Conservation (phyloP, 2,797 vertebrate genomes). For the Rhinoraja longicauda region DNA sequence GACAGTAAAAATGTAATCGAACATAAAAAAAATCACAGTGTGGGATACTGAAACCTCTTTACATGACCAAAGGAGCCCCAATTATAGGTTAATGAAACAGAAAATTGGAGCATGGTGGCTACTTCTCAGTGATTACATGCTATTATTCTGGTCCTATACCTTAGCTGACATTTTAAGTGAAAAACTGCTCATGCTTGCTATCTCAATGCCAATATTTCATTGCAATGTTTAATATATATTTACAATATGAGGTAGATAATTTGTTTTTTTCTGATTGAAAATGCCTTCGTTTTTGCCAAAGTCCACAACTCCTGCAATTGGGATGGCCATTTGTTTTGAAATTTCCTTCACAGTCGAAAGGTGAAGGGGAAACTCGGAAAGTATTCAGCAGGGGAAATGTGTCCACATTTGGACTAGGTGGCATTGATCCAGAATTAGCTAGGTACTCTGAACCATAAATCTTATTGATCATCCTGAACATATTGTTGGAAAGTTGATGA, state of each 20-base stretch:
- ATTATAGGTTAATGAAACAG: constrained; percentile 26
- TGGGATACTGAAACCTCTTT: not conserved
- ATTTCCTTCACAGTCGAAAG: not conserved
- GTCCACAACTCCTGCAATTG: not conserved
- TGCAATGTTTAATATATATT: not conserved
- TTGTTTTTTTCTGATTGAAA: not conserved
- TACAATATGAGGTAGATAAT: not conserved
- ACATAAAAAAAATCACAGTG: not conserved
- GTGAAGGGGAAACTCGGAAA: not conserved
- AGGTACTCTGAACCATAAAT: not conserved
- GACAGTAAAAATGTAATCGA: not conserved
- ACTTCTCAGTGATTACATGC: not conserved
- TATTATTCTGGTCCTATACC: not conserved
- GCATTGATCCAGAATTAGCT: not conserved
- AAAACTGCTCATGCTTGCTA: not conserved
- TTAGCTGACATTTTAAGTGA: not conserved
- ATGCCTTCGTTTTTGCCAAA: not conserved
- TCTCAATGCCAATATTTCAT: not conserved
- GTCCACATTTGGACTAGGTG: not conserved
- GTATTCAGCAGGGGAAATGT: not conserved
- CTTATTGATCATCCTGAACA: not conserved
- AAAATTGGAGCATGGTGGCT: constrained; percentile 7
- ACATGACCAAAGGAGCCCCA: not conserved
- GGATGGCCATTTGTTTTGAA: not conserved
- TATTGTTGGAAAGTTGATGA: not conserved